phyloP scores from a whole-genome alignment of 2,888 invertebrate genomes.

The Leucophenga montana region DNA sequence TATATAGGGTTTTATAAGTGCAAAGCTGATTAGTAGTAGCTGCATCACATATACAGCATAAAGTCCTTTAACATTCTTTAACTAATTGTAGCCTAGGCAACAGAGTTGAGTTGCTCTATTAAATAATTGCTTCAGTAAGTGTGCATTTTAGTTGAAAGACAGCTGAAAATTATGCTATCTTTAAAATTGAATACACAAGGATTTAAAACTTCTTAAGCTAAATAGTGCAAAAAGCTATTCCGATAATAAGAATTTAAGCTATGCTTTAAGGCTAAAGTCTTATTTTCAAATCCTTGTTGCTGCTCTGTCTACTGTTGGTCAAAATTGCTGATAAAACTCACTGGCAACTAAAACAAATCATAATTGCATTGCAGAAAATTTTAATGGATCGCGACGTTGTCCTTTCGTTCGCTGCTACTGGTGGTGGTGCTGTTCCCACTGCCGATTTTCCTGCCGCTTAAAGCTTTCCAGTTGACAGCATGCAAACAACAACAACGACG shows the following conservation, averaged over 20 bases:
- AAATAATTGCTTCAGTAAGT: background rate
- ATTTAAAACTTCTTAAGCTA: too few species aligned
- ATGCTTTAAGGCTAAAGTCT: background rate
- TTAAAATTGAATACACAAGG: too few species aligned
- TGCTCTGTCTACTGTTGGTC: too few species aligned
- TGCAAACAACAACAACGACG: too few species aligned
- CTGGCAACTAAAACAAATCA: slow-evolving; percentile 14
- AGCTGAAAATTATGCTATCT: background rate
- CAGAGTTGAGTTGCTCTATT: background rate
- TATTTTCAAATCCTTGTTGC: background rate
- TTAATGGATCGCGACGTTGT: slow-evolving; percentile 6
- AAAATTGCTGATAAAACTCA: slow-evolving; percentile 4
- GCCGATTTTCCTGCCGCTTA: background rate
- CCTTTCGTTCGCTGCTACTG: background rate
- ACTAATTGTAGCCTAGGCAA: too few species aligned
- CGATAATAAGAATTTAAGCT: background rate
- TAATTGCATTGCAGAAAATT: slow-evolving; percentile 14
- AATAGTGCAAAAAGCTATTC: too few species aligned
- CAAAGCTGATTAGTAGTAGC: too few species aligned
- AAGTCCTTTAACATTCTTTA: too few species aligned
- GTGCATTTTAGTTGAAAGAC: background rate
- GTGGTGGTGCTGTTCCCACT: background rate
- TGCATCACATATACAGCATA: too few species aligned
- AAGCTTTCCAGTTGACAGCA: slow-evolving; percentile 9
- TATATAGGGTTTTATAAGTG: background rate